A percentile compares a stretch with the other conserved stretches of the same genome.
phyloP scores from a whole-genome alignment of 2,797 vertebrate species.

The Tragelaphus oryx region DNA sequence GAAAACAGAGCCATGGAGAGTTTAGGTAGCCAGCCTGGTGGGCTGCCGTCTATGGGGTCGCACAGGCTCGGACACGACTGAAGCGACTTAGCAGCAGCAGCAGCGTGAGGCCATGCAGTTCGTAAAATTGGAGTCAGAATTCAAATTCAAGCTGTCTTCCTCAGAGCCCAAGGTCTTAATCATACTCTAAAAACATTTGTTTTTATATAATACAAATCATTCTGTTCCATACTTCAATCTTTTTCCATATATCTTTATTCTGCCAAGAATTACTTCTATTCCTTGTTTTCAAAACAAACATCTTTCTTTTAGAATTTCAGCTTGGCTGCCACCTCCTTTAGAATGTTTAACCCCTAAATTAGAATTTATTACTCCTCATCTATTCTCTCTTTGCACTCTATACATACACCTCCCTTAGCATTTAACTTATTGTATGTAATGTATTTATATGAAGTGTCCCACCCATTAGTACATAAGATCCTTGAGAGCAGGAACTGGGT shows the following conservation, averaged over 20 bases:
- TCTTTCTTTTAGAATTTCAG: background rate
- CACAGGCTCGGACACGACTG: too few species aligned
- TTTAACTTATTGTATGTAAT: background rate
- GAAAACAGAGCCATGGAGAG: background rate
- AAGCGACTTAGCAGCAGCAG: too few species aligned
- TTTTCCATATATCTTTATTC: background rate
- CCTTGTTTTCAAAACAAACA: background rate
- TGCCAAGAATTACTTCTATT: background rate
- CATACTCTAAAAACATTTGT: background rate
- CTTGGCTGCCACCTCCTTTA: background rate
- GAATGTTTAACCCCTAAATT: background rate
- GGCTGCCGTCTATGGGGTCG: too few species aligned
- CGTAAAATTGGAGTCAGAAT: background rate
- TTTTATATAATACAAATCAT: background rate
- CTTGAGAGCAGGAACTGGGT: background rate
- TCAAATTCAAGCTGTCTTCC: background rate
- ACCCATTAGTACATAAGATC: background rate
- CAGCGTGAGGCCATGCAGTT: background rate
- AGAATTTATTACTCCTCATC: background rate
- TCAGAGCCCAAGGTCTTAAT: background rate
- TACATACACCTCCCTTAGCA: background rate
- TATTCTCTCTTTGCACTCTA: background rate
- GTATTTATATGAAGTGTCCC: background rate
- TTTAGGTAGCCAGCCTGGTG: background rate
- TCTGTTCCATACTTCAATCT: background rate